Base-by-base conservation (phyloP, 30 jellyfish, hydroid and myxozoan genomes). In the Rhopilema esculentum region DNA sequence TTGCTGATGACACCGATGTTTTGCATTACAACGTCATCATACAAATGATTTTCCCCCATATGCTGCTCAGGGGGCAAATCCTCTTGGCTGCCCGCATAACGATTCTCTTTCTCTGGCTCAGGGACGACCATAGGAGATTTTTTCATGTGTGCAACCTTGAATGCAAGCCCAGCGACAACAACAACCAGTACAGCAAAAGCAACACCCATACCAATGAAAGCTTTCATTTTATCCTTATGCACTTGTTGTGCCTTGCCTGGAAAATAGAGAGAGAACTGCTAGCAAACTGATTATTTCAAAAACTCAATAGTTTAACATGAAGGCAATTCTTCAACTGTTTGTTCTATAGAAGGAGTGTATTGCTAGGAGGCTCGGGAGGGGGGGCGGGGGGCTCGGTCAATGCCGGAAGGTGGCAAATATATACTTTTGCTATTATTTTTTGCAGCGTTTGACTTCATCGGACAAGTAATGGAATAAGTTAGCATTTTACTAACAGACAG, bases 1-100 rank as follows among this genome's bases (percentile, higher is more conserved):
- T 67, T 67, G 48, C 49, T 26, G 33, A 67, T 67, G 49, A 67
- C 49, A 9, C 78, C 78, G 9, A 67, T 21, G 78, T 67, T 15
- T 9, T 18, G 51, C 78, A 67, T 20, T 29, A 9, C 78, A 20
- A 1, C 40, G 1, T 20, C 57, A 40, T 40, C 57, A 12, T 12
- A 40, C 57, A 40, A 40, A 6, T 6, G 57, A 40, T 40, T 24
- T 29, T 26, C 31, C 49, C 23, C 49, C 22, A 67, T 24, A 21
- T 20, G 49, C 17, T 33, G 31, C 49, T 67, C 78, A 26, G 78
- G 78, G 8, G 32, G 22, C 4, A 33, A 21, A 17, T 6, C 1
- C 21, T 24, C 22, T 18, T 29, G 17, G 49, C 6, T 24, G 29
- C 29, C 9, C 20, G 78, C 9, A 29, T 17, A 15, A 24, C 32